A percentile compares a stretch with the other conserved stretches of the same genome.
These are phyloP conservation scores for Steinernema khuongi DNA, from an alignment of 1,140 invertebrate species.

Conservation along the genomic window DNA sequence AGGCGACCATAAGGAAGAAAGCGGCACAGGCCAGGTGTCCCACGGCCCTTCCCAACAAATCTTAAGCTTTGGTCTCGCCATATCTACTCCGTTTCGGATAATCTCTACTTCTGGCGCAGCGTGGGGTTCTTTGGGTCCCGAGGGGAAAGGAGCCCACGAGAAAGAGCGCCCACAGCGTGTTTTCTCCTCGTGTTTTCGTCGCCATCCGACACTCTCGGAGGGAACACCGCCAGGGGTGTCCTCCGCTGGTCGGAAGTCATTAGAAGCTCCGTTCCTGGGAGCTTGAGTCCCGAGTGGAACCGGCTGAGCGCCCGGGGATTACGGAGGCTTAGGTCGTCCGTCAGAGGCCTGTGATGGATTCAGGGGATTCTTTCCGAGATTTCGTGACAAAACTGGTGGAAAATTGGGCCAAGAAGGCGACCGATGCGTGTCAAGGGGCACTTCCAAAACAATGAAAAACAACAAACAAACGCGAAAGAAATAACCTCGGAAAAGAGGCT, in stretches of 20 bases:
- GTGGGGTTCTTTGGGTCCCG: too few relatives aligned
- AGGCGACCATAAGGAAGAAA: too few relatives aligned
- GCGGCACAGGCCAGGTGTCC: too few relatives aligned
- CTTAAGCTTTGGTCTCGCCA: too few relatives aligned
- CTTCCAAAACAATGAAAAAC: too few relatives aligned
- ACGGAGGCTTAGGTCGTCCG: not conserved
- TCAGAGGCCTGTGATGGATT: not conserved
- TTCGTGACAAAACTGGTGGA: not conserved
- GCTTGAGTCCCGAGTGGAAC: not conserved
- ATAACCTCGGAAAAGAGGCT: too few relatives aligned
- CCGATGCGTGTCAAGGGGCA: not conserved
- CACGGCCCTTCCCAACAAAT: too few relatives aligned
- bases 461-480: too few relatives aligned
- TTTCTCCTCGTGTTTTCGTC: slow-evolving; percentile 8
- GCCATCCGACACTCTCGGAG: not conserved
- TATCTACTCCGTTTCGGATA: too few relatives aligned
- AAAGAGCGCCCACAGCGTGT: too few relatives aligned
- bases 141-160: not conserved
- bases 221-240: not conserved
- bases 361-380: not conserved
- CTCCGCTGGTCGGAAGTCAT: not conserved
- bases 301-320: not conserved
- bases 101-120: too few relatives aligned
- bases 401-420: not conserved
- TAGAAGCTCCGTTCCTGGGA: not conserved